Evolutionary conservation across 2,797 vertebrate species (phyloP).

Genomic region (Hyperoplus immaculatus): DNA sequence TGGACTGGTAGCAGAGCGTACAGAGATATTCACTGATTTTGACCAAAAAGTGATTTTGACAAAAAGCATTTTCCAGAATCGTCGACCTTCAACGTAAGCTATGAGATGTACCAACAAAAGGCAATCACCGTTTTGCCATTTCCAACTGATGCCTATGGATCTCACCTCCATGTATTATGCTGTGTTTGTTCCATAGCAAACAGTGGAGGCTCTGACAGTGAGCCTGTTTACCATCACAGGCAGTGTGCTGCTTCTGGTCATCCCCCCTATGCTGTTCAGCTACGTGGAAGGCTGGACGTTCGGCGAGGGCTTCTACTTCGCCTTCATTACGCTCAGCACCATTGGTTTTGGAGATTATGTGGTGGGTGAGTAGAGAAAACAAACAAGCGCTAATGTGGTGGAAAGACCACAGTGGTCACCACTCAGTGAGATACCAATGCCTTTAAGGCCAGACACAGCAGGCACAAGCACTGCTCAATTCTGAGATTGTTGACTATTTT

Average conservation of each 20-base stretch:
- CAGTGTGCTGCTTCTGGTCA: conserved; percentile 89
- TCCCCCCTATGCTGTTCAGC: conserved; percentile 93
- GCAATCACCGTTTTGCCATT: not conserved
- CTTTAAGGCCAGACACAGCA: not conserved
- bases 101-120: not conserved
- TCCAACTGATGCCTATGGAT: not conserved
- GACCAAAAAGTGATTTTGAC: too few species aligned
- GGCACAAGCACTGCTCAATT: too few species aligned
- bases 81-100: not conserved
- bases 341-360: conserved; percentile 96
- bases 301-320: conserved; percentile 94
- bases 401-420: not conserved
- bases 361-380: conserved; percentile 83
- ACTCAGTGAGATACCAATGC: not conserved
- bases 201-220: conserved; percentile 86
- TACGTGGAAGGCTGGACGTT: conserved; percentile 93
- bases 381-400: conserved; percentile 36
- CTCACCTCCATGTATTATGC: not conserved
- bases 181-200: conserved; percentile 68
- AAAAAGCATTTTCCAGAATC: too few species aligned
- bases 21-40: too few species aligned
- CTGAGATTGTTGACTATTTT: too few species aligned
- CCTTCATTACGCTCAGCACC: conserved; percentile 96
- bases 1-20: too few species aligned
- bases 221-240: conserved; percentile 87